These are phyloP conservation scores for Glomeris marginata DNA, from an alignment of 2,888 invertebrate species.

Conservation along the genomic window DNA sequence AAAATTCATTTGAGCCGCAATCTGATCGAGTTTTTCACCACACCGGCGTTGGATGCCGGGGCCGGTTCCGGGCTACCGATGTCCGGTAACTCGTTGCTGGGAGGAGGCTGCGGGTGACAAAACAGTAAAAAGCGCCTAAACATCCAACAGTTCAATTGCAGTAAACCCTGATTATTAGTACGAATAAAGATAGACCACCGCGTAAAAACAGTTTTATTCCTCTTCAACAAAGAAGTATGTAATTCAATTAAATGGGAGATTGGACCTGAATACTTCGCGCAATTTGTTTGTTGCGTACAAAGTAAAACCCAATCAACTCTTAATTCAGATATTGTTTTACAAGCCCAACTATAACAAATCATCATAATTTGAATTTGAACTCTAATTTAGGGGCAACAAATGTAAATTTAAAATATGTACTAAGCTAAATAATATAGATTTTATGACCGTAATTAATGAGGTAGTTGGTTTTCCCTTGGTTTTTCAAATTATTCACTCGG, in stretches of 20 bases:
- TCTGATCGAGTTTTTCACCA: conserved; percentile 13
- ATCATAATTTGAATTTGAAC: no score
- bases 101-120: conserved; percentile 3
- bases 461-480: no score
- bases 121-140: neutral
- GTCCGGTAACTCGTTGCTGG: conserved; percentile 8
- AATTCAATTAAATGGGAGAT: neutral
- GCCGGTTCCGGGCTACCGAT: conserved; percentile 12
- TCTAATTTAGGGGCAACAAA: no score
- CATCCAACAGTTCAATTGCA: neutral
- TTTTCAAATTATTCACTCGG: no score
- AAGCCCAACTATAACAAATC: no score
- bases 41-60: conserved; percentile 2
- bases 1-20: conserved; percentile 11
- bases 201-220: neutral
- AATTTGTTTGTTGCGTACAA: neutral
- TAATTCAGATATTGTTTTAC: no score
- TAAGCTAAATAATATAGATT: no score
- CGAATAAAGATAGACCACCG: no score
- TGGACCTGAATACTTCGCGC: neutral
- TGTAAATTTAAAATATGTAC: no score
- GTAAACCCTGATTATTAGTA: no score
- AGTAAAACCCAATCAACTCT: no score
- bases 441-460: no score
- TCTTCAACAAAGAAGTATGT: neutral